phyloP scores from a whole-genome alignment of 2,888 invertebrate genomes.

The Drosophila helvetica region DNA sequence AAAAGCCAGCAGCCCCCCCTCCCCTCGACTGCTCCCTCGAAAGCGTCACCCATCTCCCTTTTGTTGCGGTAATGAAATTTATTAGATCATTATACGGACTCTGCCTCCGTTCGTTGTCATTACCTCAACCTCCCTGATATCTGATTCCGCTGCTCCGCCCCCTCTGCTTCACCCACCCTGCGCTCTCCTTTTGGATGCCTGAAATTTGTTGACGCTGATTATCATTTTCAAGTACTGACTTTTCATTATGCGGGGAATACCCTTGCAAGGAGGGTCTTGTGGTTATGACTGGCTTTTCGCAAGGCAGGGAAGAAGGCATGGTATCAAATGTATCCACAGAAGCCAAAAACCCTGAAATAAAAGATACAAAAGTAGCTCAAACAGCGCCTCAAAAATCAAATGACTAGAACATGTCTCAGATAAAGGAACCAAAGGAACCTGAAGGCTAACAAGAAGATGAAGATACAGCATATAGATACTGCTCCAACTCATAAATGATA shows the following conservation, averaged over 20 bases:
- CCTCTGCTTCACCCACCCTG: background rate
- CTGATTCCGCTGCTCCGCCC: background rate
- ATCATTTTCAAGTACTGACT: conserved; percentile 80
- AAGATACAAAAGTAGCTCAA: too few species aligned
- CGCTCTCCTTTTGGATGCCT: conserved; percentile 5
- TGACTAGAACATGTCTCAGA: too few species aligned
- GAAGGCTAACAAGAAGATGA: too few species aligned
- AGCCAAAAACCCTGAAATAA: too few species aligned
- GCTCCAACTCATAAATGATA: too few species aligned
- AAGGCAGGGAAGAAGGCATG: too few species aligned
- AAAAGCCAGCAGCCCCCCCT: conserved; percentile 29
- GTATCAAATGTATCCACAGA: too few species aligned
- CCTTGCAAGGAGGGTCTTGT: background rate
- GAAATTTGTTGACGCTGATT: conserved; percentile 78
- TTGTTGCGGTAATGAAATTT: conserved; percentile 76
- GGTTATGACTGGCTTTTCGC: too few species aligned
- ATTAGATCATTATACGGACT: conserved; percentile 75
- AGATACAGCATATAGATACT: too few species aligned
- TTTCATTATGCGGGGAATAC: conserved; percentile 65
- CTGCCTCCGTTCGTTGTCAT: conserved; percentile 46
- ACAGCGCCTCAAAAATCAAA: too few species aligned
- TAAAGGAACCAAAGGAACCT: too few species aligned
- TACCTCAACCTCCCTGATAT: background rate
- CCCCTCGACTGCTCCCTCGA: conserved; percentile 3
- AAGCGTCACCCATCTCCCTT: conserved; percentile 21